Base-by-base conservation (phyloP, 2,113 vertebrate species). In the Spermophilus dauricus region DNA sequence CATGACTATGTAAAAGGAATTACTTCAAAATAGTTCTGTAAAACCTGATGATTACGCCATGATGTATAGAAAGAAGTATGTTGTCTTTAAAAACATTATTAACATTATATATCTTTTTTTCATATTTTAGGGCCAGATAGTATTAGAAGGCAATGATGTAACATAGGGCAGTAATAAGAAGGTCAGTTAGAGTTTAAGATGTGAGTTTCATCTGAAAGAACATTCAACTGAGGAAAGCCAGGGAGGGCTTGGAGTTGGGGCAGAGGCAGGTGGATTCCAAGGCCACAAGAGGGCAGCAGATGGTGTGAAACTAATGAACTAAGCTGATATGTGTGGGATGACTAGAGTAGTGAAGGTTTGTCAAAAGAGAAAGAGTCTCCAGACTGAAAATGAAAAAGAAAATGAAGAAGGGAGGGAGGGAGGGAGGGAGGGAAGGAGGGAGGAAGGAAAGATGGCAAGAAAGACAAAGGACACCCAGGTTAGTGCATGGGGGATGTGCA, bases 281-380 rank as follows among this genome's bases (percentile, higher is more conserved):
- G 83, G 81, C 97, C 98, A 97, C 96, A 92, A 97, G 98, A 97
- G 98, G 98, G 98, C 98, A 98, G 97, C 96, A 98, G 95, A 97
- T 92, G 85, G 98, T 97, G 87, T 90, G 20, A 97, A 97, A 97
- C 96, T 76, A 96, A 82, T 76, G 92, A 91, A 42, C 48, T 42
- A 37, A 82, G 26, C 39, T 32, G 26, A 20, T 45, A 26, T 4
- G 5, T 24, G 5, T 32, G 48, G 65, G 76, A 67, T 30, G 39
- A 69, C 42, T 37, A 2, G 5, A 34, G 30, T 5, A 42, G n/a
- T 3, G 70, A 93, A 89, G 94, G 18, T 69, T 76, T 87, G 78
- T 72, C 65, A 34, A 72, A 70, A 28, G 34, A 84, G 18, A 89
- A 51, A 72, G 28, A 67, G 12, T 39, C 92, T 78, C 45, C 53